Evolutionary conservation across 2,888 invertebrate species (phyloP).

Genomic region (Phania funesta): DNA sequence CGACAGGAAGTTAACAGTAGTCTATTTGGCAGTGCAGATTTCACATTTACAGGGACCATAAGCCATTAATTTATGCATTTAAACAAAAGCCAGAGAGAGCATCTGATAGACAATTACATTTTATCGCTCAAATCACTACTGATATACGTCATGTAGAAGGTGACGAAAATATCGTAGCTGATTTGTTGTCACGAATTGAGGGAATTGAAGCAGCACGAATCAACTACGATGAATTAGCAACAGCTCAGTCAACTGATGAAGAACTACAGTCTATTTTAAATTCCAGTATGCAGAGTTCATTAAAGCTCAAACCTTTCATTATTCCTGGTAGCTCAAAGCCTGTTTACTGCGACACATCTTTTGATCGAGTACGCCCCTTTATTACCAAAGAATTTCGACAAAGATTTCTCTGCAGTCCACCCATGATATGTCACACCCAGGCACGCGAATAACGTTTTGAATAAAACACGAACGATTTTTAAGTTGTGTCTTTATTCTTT

Average conservation of each 20-base stretch:
- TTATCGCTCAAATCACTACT: slow-evolving; percentile 60
- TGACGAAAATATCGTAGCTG: slow-evolving; percentile 58
- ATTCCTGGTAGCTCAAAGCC: slow-evolving; percentile 3
- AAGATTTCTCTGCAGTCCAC: slow-evolving; percentile 56
- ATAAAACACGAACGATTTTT: too few species aligned
- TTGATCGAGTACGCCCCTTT: slow-evolving; percentile 49
- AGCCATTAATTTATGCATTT: slow-evolving; percentile 72
- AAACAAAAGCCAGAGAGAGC: slow-evolving; percentile 69
- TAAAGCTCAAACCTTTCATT: slow-evolving; percentile 14
- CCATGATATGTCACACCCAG: slow-evolving; percentile 58
- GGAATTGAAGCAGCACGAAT: slow-evolving; percentile 26
- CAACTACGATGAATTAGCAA: slow-evolving; percentile 50
- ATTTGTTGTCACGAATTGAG: slow-evolving; percentile 65
- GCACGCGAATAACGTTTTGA: too few species aligned
- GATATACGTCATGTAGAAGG: slow-evolving; percentile 64
- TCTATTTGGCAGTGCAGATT: slow-evolving; percentile 74
- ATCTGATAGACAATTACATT: slow-evolving; percentile 53
- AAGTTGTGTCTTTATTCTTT: too few species aligned
- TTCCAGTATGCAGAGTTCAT: background rate
- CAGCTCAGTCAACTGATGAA: slow-evolving; percentile 17
- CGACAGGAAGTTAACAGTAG: slow-evolving; percentile 77
- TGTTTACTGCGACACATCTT: slow-evolving; percentile 16
- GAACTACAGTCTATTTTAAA: slow-evolving; percentile 9
- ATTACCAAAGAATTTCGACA: slow-evolving; percentile 54
- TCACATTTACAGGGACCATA: slow-evolving; percentile 68